Conservation (phyloP, 2,888 invertebrate genomes). For the Bibio marci region DNA sequence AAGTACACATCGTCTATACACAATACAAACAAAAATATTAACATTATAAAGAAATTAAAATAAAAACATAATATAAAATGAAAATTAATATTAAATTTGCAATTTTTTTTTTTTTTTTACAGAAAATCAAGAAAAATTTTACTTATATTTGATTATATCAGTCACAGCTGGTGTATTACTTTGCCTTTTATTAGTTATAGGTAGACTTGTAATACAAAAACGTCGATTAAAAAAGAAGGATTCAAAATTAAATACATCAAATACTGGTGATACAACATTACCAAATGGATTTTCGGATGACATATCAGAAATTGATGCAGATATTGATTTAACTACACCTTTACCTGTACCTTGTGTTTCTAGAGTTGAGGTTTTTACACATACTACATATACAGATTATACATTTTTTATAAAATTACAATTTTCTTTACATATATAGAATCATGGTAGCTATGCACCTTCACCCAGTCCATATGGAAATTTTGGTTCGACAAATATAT, state of each 20-base stretch:
- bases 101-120: slow-evolving; percentile 7
- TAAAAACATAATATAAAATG: too few species aligned
- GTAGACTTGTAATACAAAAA: slow-evolving; percentile 50
- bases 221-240: slow-evolving; percentile 38
- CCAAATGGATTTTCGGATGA: slow-evolving; percentile 68
- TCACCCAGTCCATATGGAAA: slow-evolving; percentile 23
- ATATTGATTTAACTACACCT: slow-evolving; percentile 47
- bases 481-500: slow-evolving; percentile 19
- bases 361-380: slow-evolving; percentile 27
- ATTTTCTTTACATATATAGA: slow-evolving; percentile 12
- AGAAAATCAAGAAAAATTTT: slow-evolving; percentile 40
- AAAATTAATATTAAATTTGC: too few species aligned
- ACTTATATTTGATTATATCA: slow-evolving; percentile 67
- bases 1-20: too few species aligned
- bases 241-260: slow-evolving; percentile 47
- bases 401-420: too few species aligned
- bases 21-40: too few species aligned
- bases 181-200: slow-evolving; percentile 52
- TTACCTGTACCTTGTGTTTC: slow-evolving; percentile 33
- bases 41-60: too few species aligned
- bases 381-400: too few species aligned
- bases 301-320: slow-evolving; percentile 66
- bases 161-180: slow-evolving; percentile 53
- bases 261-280: slow-evolving; percentile 55
- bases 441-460: slow-evolving; percentile 26